Base-by-base conservation (phyloP, 1,140 invertebrate species). In the Caerostris darwini region DNA sequence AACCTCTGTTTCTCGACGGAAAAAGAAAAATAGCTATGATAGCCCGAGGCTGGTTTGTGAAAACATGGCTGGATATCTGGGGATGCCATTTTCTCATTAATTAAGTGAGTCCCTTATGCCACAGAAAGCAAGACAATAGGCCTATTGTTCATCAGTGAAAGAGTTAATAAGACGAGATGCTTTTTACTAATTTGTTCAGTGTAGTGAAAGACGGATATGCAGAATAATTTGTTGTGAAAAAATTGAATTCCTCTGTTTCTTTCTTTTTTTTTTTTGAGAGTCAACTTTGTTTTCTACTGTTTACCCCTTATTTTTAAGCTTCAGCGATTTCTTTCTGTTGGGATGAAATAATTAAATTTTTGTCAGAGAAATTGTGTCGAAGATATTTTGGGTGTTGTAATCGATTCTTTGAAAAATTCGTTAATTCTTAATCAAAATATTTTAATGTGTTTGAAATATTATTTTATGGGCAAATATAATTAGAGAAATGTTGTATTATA, bases 81-180 rank as follows among this genome's bases (percentile, higher is more conserved):
- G 56, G 82, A 56, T 83, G 82, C 82, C 82, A 83, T 56, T 83
- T 83, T 19, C 82, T 56, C 57, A 8, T 17, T 83, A 83, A 83
- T 83, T 83, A 83, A 83, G 82, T 53, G 69, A 77, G 10, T 3
- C 14, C 12, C 69, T 77, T 6, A 77, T 77, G 69, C 69, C 34
- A 8, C 5, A 54, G 56, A 56, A 83, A 17, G 7, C 17, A 34
- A 83, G 82, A 83, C 82, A 83, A 83, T 57, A 58, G n/a, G n/a
- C n/a, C n/a, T n/a, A n/a, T n/a, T n/a, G n/a, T n/a, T n/a, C n/a
- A n/a, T n/a, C n/a, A n/a, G n/a, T n/a, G n/a, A n/a, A n/a, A n/a
- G n/a, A n/a, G n/a, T n/a, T n/a, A n/a, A n/a, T n/a, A n/a, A n/a
- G n/a, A n/a, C n/a, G n/a, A n/a, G n/a, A n/a, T n/a, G n/a, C n/a